Conservation (phyloP, 2,113 vertebrate genomes). For the Ariopsis seemanni region DNA sequence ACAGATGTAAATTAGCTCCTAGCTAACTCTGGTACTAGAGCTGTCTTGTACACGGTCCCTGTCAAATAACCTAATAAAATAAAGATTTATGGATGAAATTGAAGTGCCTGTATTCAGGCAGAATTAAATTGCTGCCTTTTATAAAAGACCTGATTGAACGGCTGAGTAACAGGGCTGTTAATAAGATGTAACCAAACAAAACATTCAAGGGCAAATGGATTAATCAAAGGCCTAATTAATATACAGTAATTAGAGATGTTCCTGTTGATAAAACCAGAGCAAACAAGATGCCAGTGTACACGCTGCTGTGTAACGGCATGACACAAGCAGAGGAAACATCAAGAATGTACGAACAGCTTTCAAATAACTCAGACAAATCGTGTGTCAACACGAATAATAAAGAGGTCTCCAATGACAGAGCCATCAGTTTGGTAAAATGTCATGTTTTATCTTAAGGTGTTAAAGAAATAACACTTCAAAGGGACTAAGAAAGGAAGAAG, state of each 20-base stretch:
- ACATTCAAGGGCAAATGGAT: slow-evolving; percentile 8
- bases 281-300: slow-evolving; percentile 2
- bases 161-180: slow-evolving; percentile 10
- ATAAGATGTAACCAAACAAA: slow-evolving; percentile 19
- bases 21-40: no score
- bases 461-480: background rate
- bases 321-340: background rate
- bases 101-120: background rate
- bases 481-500: background rate
- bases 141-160: background rate
- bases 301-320: background rate
- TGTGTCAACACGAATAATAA: slow-evolving; percentile 3
- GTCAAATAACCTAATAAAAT: no score
- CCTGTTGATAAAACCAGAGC: slow-evolving; percentile 1
- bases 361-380: background rate
- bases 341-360: background rate
- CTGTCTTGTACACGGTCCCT: no score
- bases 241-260: slow-evolving; percentile 5
- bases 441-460: background rate
- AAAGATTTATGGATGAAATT: background rate
- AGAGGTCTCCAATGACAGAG: background rate
- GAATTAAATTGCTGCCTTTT: background rate
- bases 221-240: slow-evolving; percentile 24
- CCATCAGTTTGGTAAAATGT: background rate
- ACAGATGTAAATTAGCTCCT: no score